Base-by-base conservation (phyloP, 2,888 invertebrate genomes). In the Gisinianus flammeolus region DNA sequence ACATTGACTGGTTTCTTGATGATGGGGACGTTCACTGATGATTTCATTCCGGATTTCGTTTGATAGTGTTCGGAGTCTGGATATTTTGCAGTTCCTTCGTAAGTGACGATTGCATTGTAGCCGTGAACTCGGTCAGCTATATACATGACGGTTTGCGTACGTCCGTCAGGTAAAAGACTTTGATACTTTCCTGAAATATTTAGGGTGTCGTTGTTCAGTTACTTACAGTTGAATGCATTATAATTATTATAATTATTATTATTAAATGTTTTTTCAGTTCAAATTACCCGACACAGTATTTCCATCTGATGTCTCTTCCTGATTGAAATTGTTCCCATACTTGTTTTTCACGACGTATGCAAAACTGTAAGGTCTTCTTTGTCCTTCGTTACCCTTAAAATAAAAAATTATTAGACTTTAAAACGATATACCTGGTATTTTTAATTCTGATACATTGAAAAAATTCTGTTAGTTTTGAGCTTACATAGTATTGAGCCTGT, bases 221-320 rank as follows among this genome's bases (percentile, higher is more conserved):
- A n/a, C n/a, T n/a, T n/a, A n/a, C n/a, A n/a, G n/a, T n/a, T n/a
- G 35, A 35, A 35, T 35, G 35, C 5, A 35, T 35, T 8, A 35
- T 5, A 35, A 35, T 35, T 8, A 35, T 5, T 8, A 35, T 35
- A 35, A 35, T 8, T 12, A 35, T 35, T 35, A 35, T 35, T 35
- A n/a, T 35, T 8, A 12, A 35, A 35, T 35, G 5, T 35, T 8
- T 5, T 8, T 35, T 35, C 12, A 35, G 35, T 35, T 35, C 44
- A 44, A 4, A 44, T 26, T 62, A 26, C 62, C 62, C 10, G 10
- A 31, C 24, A 77, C 56, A n/a, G 30, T 70, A 19, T 58, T 54
- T 2, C 77, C 77, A 26, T 77, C 77, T 19, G 58, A 58, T 10
- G 26, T 62, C 35, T 77, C 77, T 35, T 70, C 35, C 62, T 70